A percentile compares a stretch with the other conserved stretches of the same genome.
Conservation (phyloP, 23 tunicate species). For the Trididemnum clinides region DNA sequence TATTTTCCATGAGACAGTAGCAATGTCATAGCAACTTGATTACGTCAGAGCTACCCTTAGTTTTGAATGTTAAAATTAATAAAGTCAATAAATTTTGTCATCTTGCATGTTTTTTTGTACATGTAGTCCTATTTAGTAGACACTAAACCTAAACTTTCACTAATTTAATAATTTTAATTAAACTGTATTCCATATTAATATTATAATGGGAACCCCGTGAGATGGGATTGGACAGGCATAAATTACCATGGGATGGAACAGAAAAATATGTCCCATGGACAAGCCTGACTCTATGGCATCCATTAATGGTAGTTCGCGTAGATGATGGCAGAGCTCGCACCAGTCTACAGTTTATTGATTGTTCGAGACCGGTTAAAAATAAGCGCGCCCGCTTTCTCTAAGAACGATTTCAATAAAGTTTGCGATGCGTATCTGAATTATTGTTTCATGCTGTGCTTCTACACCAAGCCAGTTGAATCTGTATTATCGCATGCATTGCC, state of each 20-base stretch:
- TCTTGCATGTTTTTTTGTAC: too few species aligned
- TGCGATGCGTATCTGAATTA: too few species aligned
- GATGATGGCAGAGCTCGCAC: too few species aligned
- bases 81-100: not conserved
- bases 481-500: too few species aligned
- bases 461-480: too few species aligned
- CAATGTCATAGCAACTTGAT: conserved; percentile 5
- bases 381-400: too few species aligned
- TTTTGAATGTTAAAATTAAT: not conserved
- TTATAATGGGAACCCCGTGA: not conserved
- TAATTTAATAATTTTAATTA: not conserved
- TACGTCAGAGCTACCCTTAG: conserved; percentile 12
- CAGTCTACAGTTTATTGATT: too few species aligned
- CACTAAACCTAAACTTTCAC: not conserved
- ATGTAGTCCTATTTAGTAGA: not conserved
- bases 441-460: too few species aligned
- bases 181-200: not conserved
- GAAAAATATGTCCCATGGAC: not conserved
- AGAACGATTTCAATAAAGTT: too few species aligned
- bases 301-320: too few species aligned
- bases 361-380: too few species aligned
- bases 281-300: not conserved
- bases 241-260: not conserved
- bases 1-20: not conserved
- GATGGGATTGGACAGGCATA: not conserved